Base-by-base conservation (phyloP, 1,140 invertebrate species). In the Ephestia elutella region DNA sequence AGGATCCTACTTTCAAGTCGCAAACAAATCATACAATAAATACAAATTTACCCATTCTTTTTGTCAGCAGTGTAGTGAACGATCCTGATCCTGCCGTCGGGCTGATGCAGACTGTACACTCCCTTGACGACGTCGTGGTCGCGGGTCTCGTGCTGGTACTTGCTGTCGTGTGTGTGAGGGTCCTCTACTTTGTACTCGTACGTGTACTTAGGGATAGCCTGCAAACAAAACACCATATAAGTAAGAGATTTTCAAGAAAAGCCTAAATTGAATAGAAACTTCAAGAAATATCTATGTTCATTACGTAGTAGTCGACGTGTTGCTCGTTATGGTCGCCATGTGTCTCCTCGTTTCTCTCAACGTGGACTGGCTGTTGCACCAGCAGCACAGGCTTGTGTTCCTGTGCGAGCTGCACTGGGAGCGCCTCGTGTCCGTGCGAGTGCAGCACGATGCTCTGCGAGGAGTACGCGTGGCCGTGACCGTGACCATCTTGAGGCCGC, bases 131-230 rank as follows among this genome's bases (percentile, higher is more conserved):
- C 63, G 53, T 73, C 70, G 19, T 56, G 56, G 35, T 63, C 61
- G 56, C 61, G 61, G 25, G 48, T 51, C 60, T 66, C 65, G 21
- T 66, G 68, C 57, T 73, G 70, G 30, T 58, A 61, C 59, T 73
- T 73, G 49, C 63, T 62, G 49, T 69, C 66, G 0, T 60, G 62
- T 0, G 70, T 72, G 51, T 70, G 66, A 7, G 60, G 64, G 53
- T 72, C 66, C 38, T 65, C 65, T 17, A 73, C 61, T 58, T 70
- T 64, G 54, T 73, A 73, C 8, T 67, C 62, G 48, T 67, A 73
- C 38, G 65, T 59, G 49, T 73, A 73, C 55, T 73, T 70, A 1
- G 71, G 71, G 54, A 70, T 59, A 18, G 71, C 62, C 70, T 73
- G 21, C 11, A 61, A 51, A 25, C 11, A 48, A 20, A 19, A 18